Conservation (phyloP, 2,797 vertebrate genomes). For the Chanos chanos region DNA sequence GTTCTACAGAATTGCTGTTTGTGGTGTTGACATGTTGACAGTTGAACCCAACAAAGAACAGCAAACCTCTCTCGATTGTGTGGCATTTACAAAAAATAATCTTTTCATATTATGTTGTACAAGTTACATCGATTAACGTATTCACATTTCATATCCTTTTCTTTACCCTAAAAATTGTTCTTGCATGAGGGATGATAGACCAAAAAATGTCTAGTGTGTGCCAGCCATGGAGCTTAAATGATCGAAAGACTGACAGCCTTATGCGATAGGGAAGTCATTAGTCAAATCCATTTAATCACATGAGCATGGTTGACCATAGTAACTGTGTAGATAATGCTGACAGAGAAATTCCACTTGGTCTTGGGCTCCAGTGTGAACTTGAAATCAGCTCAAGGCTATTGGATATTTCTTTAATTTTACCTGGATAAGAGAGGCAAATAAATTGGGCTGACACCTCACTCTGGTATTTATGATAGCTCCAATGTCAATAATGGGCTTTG, state of each 20-base stretch:
- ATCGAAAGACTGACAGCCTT: constrained; percentile 9
- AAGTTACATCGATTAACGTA: too few relatives aligned
- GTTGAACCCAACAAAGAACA: too few relatives aligned
- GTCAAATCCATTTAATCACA: constrained; percentile 24
- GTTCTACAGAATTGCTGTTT: too few relatives aligned
- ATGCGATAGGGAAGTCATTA: constrained; percentile 30
- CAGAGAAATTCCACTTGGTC: constrained; percentile 64
- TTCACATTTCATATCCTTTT: too few relatives aligned
- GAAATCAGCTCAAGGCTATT: constrained; percentile 77
- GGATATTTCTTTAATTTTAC: constrained; percentile 13
- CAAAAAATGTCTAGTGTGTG: too few relatives aligned
- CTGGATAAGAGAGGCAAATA: constrained; percentile 63
- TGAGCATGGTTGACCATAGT: constrained; percentile 46
- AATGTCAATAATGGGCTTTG: constrained; percentile 72
- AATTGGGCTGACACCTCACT: constrained; percentile 73
- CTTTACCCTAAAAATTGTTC: too few relatives aligned
- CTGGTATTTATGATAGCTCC: constrained; percentile 75
- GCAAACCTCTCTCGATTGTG: too few relatives aligned
- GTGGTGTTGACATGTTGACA: too few relatives aligned
- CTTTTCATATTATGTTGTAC: too few relatives aligned
- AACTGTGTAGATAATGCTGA: constrained; percentile 73
- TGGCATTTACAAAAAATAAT: too few relatives aligned
- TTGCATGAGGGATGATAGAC: too few relatives aligned
- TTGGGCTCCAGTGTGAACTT: constrained; percentile 68
- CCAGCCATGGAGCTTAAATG: too few relatives aligned